These are phyloP conservation scores for Stomatorhinus ivindoensis DNA, from an alignment of 2,113 vertebrate species.

Conservation along the genomic window DNA sequence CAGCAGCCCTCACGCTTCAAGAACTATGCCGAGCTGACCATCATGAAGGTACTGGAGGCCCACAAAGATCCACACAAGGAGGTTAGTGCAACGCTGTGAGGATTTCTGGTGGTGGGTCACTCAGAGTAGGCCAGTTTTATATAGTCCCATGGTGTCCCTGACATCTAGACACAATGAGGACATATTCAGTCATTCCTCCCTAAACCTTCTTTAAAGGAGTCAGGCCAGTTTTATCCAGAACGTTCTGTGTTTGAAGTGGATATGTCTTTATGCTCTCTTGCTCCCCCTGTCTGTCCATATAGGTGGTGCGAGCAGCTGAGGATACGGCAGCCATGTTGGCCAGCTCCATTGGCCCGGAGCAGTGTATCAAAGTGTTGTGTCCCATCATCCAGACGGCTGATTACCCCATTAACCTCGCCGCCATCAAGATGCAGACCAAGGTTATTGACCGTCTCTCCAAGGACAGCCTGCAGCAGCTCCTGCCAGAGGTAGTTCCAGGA, in stretches of 20 bases:
- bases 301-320: constrained; percentile 91
- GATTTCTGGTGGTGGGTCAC: neutral
- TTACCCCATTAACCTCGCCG: constrained; percentile 90
- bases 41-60: constrained; percentile 84
- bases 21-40: constrained; percentile 83
- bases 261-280: neutral
- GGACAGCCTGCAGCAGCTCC: constrained; percentile 78
- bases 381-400: constrained; percentile 95
- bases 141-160: neutral
- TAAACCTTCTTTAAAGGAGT: neutral
- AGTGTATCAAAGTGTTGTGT: constrained; percentile 94
- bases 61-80: constrained; percentile 84
- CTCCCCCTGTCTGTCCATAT: neutral
- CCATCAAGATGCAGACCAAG: constrained; percentile 96
- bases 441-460: constrained; percentile 83
- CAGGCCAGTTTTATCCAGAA: neutral
- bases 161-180: neutral
- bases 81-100: constrained; percentile 46
- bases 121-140: neutral
- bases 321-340: constrained; percentile 85
- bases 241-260: neutral
- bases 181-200: neutral
- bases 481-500: constrained; percentile 84
- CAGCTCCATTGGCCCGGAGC: constrained; percentile 81
- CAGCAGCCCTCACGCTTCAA: constrained; percentile 81